These are phyloP conservation scores for Chaetura pelagica DNA, from an alignment of 2,113 vertebrate genomes.

Conservation along the genomic window DNA sequence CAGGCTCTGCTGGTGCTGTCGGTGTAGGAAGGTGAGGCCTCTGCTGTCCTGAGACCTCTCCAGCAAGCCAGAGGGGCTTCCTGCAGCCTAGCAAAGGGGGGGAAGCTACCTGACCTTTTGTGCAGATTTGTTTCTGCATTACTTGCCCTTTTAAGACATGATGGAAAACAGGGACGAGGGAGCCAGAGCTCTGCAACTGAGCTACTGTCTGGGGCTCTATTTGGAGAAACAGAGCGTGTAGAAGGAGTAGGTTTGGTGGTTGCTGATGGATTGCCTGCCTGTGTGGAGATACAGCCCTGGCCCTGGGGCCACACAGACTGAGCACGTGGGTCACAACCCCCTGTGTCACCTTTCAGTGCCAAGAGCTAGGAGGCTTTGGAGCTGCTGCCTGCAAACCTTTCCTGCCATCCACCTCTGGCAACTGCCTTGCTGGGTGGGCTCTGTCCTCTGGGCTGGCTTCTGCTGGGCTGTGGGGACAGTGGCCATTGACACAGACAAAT, in stretches of 20 bases:
- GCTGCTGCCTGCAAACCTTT: background rate
- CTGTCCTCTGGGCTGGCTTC: background rate
- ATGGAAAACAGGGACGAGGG: background rate
- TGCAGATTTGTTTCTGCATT: background rate
- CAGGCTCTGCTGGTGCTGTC: rapidly evolving
- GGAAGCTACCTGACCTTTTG: background rate
- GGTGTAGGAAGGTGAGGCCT: rapidly evolving
- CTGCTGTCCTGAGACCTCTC: background rate
- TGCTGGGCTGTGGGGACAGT: background rate
- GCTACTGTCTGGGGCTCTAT: background rate
- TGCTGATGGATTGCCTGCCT: background rate
- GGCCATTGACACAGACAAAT: background rate
- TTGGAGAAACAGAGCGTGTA: background rate
- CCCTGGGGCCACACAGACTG: background rate
- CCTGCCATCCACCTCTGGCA: background rate
- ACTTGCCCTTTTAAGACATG: background rate
- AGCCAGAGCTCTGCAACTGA: background rate
- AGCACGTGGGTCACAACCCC: background rate
- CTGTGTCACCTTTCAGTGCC: background rate
- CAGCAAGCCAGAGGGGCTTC: background rate
- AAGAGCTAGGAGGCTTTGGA: background rate
- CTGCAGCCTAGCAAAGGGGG: background rate
- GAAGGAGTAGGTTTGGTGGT: background rate
- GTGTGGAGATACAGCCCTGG: background rate
- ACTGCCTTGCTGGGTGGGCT: background rate